These are phyloP conservation scores for Montipora capitata DNA, from an alignment of 92 coral and sea anemone species.

Conservation along the genomic window DNA sequence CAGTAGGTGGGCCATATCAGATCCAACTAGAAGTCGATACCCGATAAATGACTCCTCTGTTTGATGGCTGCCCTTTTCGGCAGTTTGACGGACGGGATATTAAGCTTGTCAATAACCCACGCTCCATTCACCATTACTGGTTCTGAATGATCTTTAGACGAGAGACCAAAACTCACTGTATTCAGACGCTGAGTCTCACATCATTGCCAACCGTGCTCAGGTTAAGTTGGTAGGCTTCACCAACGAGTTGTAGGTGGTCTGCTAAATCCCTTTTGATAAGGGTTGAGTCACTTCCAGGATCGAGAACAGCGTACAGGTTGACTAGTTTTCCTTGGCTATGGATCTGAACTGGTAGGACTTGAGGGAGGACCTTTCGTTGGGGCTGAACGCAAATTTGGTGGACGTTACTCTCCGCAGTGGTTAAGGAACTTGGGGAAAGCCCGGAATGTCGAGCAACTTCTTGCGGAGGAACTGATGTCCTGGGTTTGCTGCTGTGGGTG, in stretches of 20 bases:
- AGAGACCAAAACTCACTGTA: too few relatives aligned
- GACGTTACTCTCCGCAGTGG: not conserved
- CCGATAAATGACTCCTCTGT: too few relatives aligned
- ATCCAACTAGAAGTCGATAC: too few relatives aligned
- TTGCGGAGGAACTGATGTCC: not conserved
- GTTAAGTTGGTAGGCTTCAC: not conserved
- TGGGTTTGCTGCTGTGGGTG: too few relatives aligned
- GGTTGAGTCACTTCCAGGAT: conserved; percentile 35
- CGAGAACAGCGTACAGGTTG: conserved; percentile 30
- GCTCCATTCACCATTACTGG: too few relatives aligned
- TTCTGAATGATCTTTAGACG: too few relatives aligned
- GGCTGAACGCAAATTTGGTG: conserved; percentile 30
- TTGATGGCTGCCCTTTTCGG: too few relatives aligned
- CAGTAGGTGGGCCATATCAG: too few relatives aligned
- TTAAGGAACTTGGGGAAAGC: not conserved
- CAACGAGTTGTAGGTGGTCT: conserved; percentile 30
- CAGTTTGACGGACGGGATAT: too few relatives aligned
- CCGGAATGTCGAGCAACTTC: not conserved
- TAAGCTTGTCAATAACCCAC: too few relatives aligned
- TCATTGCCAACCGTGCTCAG: too few relatives aligned
- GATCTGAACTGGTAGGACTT: conserved; percentile 33
- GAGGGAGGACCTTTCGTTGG: conserved; percentile 15
- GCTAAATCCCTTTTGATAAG: conserved; percentile 30
- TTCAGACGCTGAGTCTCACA: too few relatives aligned
- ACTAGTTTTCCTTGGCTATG: not conserved